Evolutionary conservation across 2,113 vertebrate species (phyloP).

Genomic region (Elanus axillaris): DNA sequence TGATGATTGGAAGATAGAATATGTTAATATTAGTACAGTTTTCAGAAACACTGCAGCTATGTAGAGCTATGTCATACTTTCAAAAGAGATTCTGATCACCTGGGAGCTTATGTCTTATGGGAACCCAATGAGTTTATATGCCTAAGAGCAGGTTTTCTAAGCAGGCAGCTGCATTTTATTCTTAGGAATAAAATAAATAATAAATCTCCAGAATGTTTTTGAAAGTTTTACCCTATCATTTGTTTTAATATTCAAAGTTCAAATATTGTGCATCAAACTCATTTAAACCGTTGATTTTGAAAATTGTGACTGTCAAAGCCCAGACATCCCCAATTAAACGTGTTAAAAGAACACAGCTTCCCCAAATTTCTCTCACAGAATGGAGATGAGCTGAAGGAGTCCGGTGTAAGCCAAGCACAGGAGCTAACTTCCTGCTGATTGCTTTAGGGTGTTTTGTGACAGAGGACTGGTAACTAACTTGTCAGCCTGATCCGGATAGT

Average conservation of each 20-base stretch:
- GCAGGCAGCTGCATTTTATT: not conserved
- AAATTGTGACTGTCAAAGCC: not conserved
- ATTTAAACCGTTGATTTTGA: not conserved
- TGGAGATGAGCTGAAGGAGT: not conserved
- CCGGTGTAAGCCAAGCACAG: not conserved
- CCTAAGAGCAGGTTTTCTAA: not conserved
- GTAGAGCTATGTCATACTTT: not conserved
- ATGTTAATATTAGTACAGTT: not conserved
- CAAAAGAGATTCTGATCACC: not conserved
- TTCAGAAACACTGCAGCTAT: not conserved
- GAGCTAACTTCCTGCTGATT: not conserved
- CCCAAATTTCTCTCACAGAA: not conserved
- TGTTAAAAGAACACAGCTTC: not conserved
- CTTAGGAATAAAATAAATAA: not conserved
- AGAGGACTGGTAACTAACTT: not conserved
- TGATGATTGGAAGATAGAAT: not conserved
- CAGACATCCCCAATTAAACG: not conserved
- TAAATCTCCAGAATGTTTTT: not conserved
- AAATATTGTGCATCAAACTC: not conserved
- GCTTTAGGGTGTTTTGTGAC: not conserved
- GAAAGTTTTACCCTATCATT: not conserved
- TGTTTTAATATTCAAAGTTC: not conserved
- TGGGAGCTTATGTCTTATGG: not conserved
- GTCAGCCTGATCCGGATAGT: rapidly evolving
- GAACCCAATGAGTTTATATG: not conserved